These are phyloP conservation scores for Pleuronectes platessa DNA, from an alignment of 2,113 vertebrate genomes.

Conservation along the genomic window DNA sequence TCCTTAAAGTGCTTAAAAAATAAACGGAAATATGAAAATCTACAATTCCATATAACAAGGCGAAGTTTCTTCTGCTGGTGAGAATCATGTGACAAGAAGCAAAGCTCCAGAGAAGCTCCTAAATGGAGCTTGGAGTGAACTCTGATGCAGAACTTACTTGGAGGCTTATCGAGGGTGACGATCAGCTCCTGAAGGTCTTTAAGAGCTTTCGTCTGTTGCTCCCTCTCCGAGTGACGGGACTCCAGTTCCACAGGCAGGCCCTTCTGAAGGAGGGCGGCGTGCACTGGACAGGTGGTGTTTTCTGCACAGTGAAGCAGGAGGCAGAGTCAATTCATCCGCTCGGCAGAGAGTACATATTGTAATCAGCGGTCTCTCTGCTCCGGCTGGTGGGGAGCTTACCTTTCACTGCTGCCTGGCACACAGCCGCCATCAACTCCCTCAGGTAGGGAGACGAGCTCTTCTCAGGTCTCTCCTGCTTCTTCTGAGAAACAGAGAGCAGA, in stretches of 20 bases:
- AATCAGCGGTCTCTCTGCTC: conserved; percentile 11
- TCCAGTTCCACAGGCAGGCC: conserved; percentile 97
- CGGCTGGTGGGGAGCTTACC: conserved; percentile 79
- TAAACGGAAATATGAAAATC: too few relatives aligned
- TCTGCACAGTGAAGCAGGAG: conserved; percentile 76
- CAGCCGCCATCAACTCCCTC: conserved; percentile 98
- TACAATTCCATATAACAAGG: too few relatives aligned
- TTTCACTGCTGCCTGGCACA: conserved; percentile 97
- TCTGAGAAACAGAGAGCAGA: conserved; percentile 82
- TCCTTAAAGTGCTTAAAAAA: too few relatives aligned
- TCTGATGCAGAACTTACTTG: conserved; percentile 87
- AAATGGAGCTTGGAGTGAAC: not conserved
- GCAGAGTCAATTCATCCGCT: conserved; percentile 12
- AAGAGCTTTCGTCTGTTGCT: conserved; percentile 99
- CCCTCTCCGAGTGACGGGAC: conserved; percentile 97
- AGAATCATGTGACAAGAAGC: too few relatives aligned
- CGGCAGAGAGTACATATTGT: conserved; percentile 14
- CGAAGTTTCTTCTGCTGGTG: too few relatives aligned
- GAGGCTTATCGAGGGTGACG: conserved; percentile 97
- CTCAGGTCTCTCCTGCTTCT: too few relatives aligned
- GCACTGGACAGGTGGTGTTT: conserved; percentile 91
- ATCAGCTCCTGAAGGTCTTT: conserved; percentile 99
- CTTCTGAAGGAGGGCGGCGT: conserved; percentile 94
- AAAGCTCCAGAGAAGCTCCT: too few relatives aligned
- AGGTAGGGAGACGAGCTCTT: conserved; percentile 96